Evolutionary conservation across 2,797 vertebrate species (phyloP).

Genomic region (Cheirogaleus major): DNA sequence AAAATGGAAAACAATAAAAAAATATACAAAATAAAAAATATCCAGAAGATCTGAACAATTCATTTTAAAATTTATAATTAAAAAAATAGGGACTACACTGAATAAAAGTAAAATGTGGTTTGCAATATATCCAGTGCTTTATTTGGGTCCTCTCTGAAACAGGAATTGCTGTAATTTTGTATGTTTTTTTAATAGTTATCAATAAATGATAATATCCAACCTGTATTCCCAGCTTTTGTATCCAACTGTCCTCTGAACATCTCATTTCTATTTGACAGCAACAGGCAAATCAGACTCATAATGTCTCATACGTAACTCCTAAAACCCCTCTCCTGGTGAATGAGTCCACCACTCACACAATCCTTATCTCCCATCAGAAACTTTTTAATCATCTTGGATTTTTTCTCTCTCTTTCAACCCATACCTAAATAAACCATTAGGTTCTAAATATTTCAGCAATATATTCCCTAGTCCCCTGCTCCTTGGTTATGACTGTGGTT

Average conservation of each 20-base stretch:
- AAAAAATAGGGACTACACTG: neutral
- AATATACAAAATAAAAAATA: neutral
- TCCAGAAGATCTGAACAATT: neutral
- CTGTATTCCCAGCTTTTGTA: neutral
- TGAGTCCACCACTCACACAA: neutral
- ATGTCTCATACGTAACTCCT: neutral
- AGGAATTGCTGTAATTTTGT: neutral
- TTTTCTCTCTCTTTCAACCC: neutral
- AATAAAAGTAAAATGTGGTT: neutral
- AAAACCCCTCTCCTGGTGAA: neutral
- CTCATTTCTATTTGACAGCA: neutral
- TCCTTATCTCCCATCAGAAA: neutral
- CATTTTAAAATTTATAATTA: neutral
- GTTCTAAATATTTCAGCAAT: neutral
- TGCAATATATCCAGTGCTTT: neutral
- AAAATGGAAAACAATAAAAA: neutral
- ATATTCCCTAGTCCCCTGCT: neutral
- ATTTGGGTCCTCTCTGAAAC: neutral
- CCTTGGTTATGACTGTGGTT: neutral
- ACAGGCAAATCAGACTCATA: neutral
- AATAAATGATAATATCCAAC: neutral
- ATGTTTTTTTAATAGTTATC: neutral
- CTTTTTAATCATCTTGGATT: neutral
- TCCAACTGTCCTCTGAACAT: neutral
- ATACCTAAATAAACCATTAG: neutral